A percentile compares a stretch with the other conserved stretches of the same genome.
phyloP scores from a whole-genome alignment of 2,797 vertebrate genomes.

The Picus viridis region DNA sequence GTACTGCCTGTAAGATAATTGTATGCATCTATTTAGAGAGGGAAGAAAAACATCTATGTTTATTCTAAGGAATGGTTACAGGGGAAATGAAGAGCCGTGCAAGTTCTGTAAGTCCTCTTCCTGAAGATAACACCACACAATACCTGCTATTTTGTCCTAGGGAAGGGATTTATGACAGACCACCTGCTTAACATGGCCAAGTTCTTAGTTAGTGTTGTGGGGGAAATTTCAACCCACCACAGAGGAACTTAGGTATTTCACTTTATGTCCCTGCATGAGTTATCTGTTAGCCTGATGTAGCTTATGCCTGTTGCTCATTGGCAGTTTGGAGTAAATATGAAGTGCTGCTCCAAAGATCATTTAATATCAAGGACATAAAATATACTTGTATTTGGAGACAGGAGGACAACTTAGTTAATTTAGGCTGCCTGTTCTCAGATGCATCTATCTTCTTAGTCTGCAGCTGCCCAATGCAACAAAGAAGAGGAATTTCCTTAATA shows the following conservation, averaged over 20 bases:
- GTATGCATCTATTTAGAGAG: neutral
- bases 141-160: neutral
- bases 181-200: neutral
- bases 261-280: neutral
- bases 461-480: neutral
- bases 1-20: neutral
- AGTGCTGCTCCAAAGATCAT: neutral
- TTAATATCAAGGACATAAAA: slow-evolving; percentile 26
- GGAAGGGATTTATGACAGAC: neutral
- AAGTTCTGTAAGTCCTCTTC: neutral
- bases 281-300: neutral
- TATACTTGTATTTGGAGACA: neutral
- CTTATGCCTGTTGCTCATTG: neutral
- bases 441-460: neutral
- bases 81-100: neutral
- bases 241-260: neutral
- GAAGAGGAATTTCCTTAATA: slow-evolving; percentile 30
- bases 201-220: neutral
- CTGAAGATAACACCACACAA: neutral
- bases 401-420: neutral
- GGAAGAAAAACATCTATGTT: neutral
- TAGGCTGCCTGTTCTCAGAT: neutral
- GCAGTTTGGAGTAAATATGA: neutral
- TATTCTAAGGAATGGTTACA: neutral
- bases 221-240: neutral